Evolutionary conservation across 2,797 vertebrate genomes (phyloP), one percentile per base, ranked within the genome.

Genomic region (Smutsia temminckii): DNA sequence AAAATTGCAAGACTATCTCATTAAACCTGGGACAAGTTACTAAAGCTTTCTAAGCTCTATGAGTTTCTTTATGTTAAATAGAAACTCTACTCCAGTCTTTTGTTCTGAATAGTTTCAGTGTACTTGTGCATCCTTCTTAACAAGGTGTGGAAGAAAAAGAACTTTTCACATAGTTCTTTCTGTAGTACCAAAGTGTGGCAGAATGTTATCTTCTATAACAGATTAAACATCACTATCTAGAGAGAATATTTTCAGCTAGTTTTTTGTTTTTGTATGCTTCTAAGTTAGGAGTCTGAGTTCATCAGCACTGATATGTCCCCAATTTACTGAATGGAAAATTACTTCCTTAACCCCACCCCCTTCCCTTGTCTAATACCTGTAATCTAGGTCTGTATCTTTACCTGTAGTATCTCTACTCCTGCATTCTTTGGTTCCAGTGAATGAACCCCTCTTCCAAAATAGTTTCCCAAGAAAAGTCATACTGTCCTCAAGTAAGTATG

Each of bases 51-150:
- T 42, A 95, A 46, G 63, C 85, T 97, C 96, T 46, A 75, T 29
- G 81, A 63, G 74, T 97, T 98, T 97, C 93, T 89, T 93, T 90
- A 94, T 10, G 8, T 89, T 97, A 85, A 90, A 69, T 77, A 97
- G 68, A 64, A 96, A 61, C 66, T 74, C 64, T 94, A 51, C 59
- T 97, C 29, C 95, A 96, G 32, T 8, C 96, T 92, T 98, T 96
- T 95, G 34, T 95, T 96, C 85, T 61, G 72, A 97, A 81, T 13
- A 23, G 42, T 53, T 96, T 89, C 90, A 97, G 63, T 72, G 25
- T 94, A 96, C 46, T 91, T 94, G 79, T 0, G 0, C 21, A 17
- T 40, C 13, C 25, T 93, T 97, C 88, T 90, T 0, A 90, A 59
- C 25, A 95, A 75, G 86, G 68, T 55, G 93, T 1, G 37, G 11